Evolutionary conservation across 2,888 invertebrate species (phyloP).

Genomic region (Caenorhabditis sp.): DNA sequence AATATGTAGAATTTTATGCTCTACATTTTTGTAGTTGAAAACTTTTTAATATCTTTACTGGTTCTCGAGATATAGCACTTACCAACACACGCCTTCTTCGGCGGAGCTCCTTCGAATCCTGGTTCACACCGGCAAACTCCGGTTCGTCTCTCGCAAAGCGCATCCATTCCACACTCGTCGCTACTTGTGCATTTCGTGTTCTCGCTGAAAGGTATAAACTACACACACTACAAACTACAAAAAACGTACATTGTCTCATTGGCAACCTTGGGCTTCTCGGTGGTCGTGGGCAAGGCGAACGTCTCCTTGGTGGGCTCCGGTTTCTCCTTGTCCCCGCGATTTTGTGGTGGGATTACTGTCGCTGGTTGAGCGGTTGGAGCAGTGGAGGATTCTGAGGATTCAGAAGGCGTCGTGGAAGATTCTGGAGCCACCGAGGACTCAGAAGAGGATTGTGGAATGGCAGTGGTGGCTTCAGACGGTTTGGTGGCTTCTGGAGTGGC

Average conservation of each 20-base stretch:
- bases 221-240: not conserved
- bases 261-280: conserved; percentile 26
- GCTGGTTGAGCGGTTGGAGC: conserved; percentile 30
- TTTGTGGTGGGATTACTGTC: conserved; percentile 55
- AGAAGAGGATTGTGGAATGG: conserved; percentile 8
- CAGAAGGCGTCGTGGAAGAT: not conserved
- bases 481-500: not conserved
- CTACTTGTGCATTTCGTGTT: conserved; percentile 75
- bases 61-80: not conserved
- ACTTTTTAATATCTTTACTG: not conserved
- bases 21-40: not conserved
- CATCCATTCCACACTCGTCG: conserved; percentile 80
- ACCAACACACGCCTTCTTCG: conserved; percentile 76
- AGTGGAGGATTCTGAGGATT: not conserved
- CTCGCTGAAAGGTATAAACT: conserved; percentile 46
- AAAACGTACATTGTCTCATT: conserved; percentile 32
- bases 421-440: not conserved
- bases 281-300: conserved; percentile 69
- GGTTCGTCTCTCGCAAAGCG: conserved; percentile 78
- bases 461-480: conserved; percentile 38
- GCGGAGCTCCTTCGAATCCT: conserved; percentile 80
- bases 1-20: not conserved
- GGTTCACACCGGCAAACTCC: conserved; percentile 79
- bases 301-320: conserved; percentile 69
- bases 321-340: conserved; percentile 29